Conservation (phyloP, 2,888 invertebrate species). For the Synergus itoensis region DNA sequence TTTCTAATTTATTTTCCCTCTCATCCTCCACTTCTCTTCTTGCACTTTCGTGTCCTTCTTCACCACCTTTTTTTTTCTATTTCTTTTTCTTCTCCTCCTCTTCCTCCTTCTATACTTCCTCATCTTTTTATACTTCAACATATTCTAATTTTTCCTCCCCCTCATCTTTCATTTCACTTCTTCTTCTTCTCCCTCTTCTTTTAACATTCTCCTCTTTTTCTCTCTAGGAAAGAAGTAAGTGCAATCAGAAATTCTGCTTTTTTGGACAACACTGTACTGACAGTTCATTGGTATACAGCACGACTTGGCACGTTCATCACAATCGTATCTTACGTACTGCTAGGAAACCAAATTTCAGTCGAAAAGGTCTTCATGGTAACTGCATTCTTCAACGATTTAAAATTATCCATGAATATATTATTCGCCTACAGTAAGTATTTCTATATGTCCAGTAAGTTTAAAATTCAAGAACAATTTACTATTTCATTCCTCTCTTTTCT, state of each 20-base stretch:
- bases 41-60: too few relatives aligned
- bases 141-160: too few relatives aligned
- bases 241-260: conserved; percentile 78
- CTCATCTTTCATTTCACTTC: too few relatives aligned
- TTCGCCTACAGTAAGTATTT: conserved; percentile 79
- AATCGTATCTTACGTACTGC: conserved; percentile 82
- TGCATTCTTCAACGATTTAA: conserved; percentile 86
- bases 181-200: too few relatives aligned
- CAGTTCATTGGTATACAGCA: conserved; percentile 84
- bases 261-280: conserved; percentile 80
- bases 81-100: too few relatives aligned
- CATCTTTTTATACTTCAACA: too few relatives aligned
- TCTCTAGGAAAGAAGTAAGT: conserved; percentile 77
- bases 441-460: neutral
- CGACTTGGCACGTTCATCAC: conserved; percentile 87
- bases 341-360: conserved; percentile 83
- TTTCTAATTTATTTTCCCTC: too few relatives aligned
- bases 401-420: conserved; percentile 86
- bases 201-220: neutral
- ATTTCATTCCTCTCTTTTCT: conserved; percentile 55
- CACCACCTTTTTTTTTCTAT: too few relatives aligned
- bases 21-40: too few relatives aligned
- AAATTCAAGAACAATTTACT: neutral
- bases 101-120: too few relatives aligned
- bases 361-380: conserved; percentile 87